Percentiles rank a stretch among this genome's conserved stretches.
Evolutionary conservation across 2,888 invertebrate genomes (phyloP).

Genomic region (Neuroscelio doddi): DNA sequence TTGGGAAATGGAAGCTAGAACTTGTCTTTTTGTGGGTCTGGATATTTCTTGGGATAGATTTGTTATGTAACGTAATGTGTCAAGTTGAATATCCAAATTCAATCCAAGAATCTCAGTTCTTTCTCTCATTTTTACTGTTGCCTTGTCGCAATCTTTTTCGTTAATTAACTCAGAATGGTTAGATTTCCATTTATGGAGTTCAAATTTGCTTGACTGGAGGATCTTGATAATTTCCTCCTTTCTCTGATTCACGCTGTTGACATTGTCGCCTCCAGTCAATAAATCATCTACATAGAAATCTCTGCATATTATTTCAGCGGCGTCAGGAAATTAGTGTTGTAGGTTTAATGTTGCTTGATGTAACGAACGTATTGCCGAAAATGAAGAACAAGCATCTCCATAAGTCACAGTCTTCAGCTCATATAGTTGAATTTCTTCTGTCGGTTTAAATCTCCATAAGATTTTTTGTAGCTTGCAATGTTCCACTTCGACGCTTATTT

Average conservation of each 20-base stretch:
- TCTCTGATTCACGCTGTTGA: conserved; percentile 11
- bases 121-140: not conserved
- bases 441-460: conserved; percentile 47
- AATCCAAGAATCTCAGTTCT: conserved; percentile 10
- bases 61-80: not conserved
- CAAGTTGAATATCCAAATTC: conserved; percentile 1
- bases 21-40: not conserved
- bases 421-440: conserved; percentile 25
- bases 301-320: not conserved
- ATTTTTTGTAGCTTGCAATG: conserved; percentile 51
- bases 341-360: conserved; percentile 16
- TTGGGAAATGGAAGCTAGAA: not conserved
- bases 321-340: conserved; percentile 12
- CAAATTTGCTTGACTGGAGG: not conserved
- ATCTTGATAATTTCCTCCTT: not conserved
- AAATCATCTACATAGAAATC: conserved; percentile 32
- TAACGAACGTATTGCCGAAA: conserved; percentile 20
- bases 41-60: not conserved
- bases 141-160: not conserved
- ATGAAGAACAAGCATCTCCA: conserved; percentile 16
- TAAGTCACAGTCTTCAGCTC: conserved; percentile 30
- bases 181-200: conserved; percentile 1
- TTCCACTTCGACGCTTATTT: conserved; percentile 17
- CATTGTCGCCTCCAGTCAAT: conserved; percentile 16
- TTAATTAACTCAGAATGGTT: not conserved